Base-by-base conservation (phyloP, 2,113 vertebrate genomes). In the Amia ocellicauda region DNA sequence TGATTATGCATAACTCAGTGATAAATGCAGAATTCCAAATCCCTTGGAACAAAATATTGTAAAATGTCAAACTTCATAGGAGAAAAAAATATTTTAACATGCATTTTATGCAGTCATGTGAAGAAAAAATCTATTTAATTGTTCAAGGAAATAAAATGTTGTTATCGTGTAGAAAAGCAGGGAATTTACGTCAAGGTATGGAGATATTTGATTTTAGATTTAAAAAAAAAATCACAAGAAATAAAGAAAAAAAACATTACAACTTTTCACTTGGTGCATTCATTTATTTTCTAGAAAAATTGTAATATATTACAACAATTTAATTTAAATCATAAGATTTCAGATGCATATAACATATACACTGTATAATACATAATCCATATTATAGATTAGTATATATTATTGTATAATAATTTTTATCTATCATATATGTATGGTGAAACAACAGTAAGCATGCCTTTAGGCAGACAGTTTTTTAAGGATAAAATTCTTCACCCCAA, bases 1-100 rank as follows among this genome's bases (percentile, higher is more conserved):
- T 58, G 67, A 60, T 79, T 77, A 70, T 73, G 66, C 60, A 26
- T 69, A 71, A 83, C 75, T 74, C 75, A 86, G 82, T 79, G 74
- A 75, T 78, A 78, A 86, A 76, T 47, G 73, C 62, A 74, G 36
- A 61, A 83, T 80, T 76, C 76, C 2, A 17, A 17, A 50, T 17
- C 47, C 47, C 16, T 22, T 50, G 8, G 17, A 50, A 50, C 5
- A 13, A 50, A 50, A 50, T 13, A 36, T 36, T 5, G 31, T 36
- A 7, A 36, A 36, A 36, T 36, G 31, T 36, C 5, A 36, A 7
- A 36, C 5, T 36, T 36, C 31, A 36, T 36, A 36, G 5, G 11
- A 36, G 11, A 36, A 36, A 36, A 36, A 7, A 7, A 50, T 50
- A 13, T 3, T 50, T 36, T 2, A 50, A 50, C 16, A 8, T 50